phyloP scores from a whole-genome alignment of 1,140 invertebrate genomes.

The Megalopta genalis region DNA sequence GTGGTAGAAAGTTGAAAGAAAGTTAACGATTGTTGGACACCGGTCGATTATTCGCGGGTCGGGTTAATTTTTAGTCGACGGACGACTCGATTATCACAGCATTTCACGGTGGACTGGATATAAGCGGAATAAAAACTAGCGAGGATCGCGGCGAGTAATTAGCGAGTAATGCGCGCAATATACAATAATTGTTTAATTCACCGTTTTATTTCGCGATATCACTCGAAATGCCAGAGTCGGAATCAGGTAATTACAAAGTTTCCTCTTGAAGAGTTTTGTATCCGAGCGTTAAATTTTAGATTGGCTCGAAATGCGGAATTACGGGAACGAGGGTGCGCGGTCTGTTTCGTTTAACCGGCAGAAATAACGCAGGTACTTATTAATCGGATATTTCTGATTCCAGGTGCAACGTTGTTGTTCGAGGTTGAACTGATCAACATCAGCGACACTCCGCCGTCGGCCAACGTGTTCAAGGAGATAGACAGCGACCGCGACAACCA shows the following conservation, averaged over 20 bases:
- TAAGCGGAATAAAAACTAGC: too few species aligned
- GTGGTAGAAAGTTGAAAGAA: too few species aligned
- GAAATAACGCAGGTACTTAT: not conserved
- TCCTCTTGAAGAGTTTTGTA: too few species aligned
- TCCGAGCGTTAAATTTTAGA: too few species aligned
- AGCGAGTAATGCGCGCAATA: not conserved
- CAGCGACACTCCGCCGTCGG: slow-evolving; percentile 90
- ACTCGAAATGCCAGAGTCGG: not conserved
- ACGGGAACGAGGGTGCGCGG: too few species aligned
- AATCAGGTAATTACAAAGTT: not conserved
- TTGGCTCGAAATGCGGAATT: too few species aligned
- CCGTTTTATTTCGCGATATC: not conserved
- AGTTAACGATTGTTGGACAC: too few species aligned
- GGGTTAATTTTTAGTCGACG: too few species aligned
- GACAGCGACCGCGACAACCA: slow-evolving; percentile 93
- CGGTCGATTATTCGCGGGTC: too few species aligned
- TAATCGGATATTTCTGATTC: slow-evolving; percentile 59
- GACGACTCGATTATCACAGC: too few species aligned
- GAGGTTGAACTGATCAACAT: slow-evolving; percentile 96
- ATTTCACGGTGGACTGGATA: too few species aligned
- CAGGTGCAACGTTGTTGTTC: slow-evolving; percentile 92
- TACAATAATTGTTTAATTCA: slow-evolving; percentile 9
- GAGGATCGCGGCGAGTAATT: not conserved
- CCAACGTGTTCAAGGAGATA: slow-evolving; percentile 98
- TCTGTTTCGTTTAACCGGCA: too few species aligned